Evolutionary conservation across 2,113 vertebrate species (phyloP).

Genomic region (Glaucidium brasilianum): DNA sequence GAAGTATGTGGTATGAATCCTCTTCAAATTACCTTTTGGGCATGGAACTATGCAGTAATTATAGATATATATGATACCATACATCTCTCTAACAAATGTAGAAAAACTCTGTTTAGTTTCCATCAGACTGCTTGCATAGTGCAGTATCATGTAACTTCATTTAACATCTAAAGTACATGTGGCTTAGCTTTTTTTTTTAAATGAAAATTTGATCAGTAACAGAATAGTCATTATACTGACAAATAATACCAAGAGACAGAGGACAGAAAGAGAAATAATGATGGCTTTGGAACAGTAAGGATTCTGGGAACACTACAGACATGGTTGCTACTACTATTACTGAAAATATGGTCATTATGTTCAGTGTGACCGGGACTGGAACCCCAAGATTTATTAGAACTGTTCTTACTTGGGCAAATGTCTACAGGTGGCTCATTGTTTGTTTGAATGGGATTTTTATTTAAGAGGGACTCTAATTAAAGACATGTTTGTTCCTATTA

Average conservation of each 20-base stretch:
- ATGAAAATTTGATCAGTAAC: neutral
- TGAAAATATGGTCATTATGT: neutral
- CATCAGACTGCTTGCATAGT: neutral
- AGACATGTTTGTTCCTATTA: neutral
- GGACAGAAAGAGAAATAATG: neutral
- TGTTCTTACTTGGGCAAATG: neutral
- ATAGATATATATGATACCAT: neutral
- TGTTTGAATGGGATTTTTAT: neutral
- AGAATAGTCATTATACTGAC: neutral
- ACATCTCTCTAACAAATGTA: neutral
- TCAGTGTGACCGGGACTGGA: neutral
- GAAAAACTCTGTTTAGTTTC: neutral
- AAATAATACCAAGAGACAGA: neutral
- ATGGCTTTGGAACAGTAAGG: neutral
- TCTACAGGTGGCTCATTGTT: neutral
- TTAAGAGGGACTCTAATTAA: neutral
- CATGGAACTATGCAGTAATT: neutral
- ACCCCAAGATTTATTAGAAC: neutral
- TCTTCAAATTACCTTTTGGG: conserved; percentile 12
- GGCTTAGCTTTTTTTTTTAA: neutral
- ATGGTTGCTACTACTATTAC: neutral
- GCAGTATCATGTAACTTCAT: neutral
- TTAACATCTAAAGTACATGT: neutral
- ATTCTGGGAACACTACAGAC: neutral
- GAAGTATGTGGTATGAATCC: neutral